Conservation (phyloP, 2,888 invertebrate genomes). For the Trilocha varians region DNA sequence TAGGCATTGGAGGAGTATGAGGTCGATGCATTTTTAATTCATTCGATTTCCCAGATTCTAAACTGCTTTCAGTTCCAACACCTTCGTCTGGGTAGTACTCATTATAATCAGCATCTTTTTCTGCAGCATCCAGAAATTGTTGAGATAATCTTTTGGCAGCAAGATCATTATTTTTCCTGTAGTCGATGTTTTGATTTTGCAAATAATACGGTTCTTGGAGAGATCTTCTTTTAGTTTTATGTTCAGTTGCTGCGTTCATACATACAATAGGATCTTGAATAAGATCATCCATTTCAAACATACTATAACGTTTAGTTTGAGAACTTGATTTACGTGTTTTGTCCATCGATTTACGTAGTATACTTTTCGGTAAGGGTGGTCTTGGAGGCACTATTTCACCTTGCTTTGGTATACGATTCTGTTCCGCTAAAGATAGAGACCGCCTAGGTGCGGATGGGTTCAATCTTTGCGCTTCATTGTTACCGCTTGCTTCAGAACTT, state of each 20-base stretch:
- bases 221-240: slow-evolving; percentile 79
- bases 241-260: slow-evolving; percentile 59
- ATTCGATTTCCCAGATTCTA: slow-evolving; percentile 73
- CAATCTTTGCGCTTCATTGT: slow-evolving; percentile 59
- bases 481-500: slow-evolving; percentile 81
- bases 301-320: slow-evolving; percentile 81
- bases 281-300: slow-evolving; percentile 82
- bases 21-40: slow-evolving; percentile 65
- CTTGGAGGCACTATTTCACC: slow-evolving; percentile 77
- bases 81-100: slow-evolving; percentile 76
- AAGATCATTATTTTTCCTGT: slow-evolving; percentile 67
- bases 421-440: slow-evolving; percentile 76
- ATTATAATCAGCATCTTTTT: slow-evolving; percentile 68
- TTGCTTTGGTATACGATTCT: slow-evolving; percentile 52
- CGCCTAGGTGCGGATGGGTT: slow-evolving; percentile 78
- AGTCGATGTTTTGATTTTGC: slow-evolving; percentile 65
- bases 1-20: slow-evolving; percentile 68
- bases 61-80: slow-evolving; percentile 73
- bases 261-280: slow-evolving; percentile 62
- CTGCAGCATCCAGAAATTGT: slow-evolving; percentile 67
- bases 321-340: slow-evolving; percentile 66
- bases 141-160: slow-evolving; percentile 67
- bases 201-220: slow-evolving; percentile 81
- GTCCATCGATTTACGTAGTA: slow-evolving; percentile 77
- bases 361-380: slow-evolving; percentile 82